Evolutionary conservation across 1,140 invertebrate species (phyloP).

Genomic region (Drosophila sucinea): DNA sequence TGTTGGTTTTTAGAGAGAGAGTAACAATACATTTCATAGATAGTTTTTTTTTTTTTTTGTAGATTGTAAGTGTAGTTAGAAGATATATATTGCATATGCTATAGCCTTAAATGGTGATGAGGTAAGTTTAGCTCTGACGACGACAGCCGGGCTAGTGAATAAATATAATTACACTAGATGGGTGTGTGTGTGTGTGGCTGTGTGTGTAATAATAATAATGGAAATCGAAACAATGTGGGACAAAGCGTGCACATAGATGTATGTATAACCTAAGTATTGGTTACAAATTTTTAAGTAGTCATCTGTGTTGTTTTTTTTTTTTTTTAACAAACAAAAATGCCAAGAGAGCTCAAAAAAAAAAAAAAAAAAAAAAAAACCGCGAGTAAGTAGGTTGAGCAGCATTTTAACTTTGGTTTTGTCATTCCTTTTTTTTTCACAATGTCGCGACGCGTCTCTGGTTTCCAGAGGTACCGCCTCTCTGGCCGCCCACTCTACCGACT

Average conservation of each 20-base stretch:
- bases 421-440: slow-evolving; percentile 55
- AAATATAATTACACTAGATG: slow-evolving; percentile 50
- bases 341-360: slow-evolving; percentile 4
- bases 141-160: slow-evolving; percentile 53
- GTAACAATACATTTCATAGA: slow-evolving; percentile 13
- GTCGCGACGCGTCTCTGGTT: slow-evolving; percentile 54
- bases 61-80: slow-evolving; percentile 7
- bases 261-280: slow-evolving; percentile 56
- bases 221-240: slow-evolving; percentile 62
- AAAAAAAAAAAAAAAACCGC: slow-evolving; percentile 50
- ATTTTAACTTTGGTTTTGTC: slow-evolving; percentile 78
- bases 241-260: slow-evolving; percentile 51
- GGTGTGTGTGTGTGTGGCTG: slow-evolving; percentile 12
- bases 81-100: slow-evolving; percentile 76
- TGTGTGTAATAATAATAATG: slow-evolving; percentile 26
- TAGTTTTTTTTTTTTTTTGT: neutral
- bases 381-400: slow-evolving; percentile 73
- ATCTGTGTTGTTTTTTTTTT: slow-evolving; percentile 4
- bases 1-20: slow-evolving; percentile 38
- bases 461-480: slow-evolving; percentile 28
- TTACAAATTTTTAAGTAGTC: slow-evolving; percentile 70
- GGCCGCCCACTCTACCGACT: slow-evolving; percentile 6
- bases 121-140: slow-evolving; percentile 60
- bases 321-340: slow-evolving; percentile 5
- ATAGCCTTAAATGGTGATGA: slow-evolving; percentile 80